A percentile compares a stretch with the other conserved stretches of the same genome.
Conservation (phyloP, 2,797 vertebrate species). For the Pygocentrus nattereri region DNA sequence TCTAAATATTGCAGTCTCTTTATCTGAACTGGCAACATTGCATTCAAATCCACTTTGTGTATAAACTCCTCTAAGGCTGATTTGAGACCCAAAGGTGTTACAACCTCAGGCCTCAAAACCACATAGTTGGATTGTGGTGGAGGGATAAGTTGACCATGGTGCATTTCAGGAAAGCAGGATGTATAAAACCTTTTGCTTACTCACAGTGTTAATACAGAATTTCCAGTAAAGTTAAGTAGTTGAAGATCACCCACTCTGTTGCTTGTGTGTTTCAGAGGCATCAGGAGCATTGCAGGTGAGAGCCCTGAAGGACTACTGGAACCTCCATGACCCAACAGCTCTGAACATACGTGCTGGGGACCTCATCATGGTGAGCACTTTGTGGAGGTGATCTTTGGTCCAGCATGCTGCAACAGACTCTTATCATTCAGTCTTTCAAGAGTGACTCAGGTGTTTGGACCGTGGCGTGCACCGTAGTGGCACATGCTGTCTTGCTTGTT, state of each 20-base stretch:
- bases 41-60: background rate
- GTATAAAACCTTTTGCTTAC: background rate
- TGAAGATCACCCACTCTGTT: background rate
- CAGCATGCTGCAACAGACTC: constrained; percentile 48
- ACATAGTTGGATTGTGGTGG: constrained; percentile 22
- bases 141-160: constrained; percentile 3
- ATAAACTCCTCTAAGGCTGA: background rate
- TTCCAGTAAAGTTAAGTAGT: constrained; percentile 4
- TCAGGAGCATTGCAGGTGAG: constrained; percentile 94
- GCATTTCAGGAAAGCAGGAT: background rate
- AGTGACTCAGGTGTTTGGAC: constrained; percentile 8
- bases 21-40: background rate
- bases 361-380: constrained; percentile 87
- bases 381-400: constrained; percentile 13
- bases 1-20: no score
- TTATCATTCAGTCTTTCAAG: constrained; percentile 3
- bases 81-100: background rate
- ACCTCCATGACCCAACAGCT: constrained; percentile 95
- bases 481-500: constrained; percentile 16
- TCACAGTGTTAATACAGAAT: background rate
- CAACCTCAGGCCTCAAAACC: background rate
- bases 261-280: constrained; percentile 80
- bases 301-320: constrained; percentile 97
- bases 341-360: constrained; percentile 94
- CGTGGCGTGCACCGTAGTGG: background rate